A percentile compares a stretch with the other conserved stretches of the same genome.
phyloP scores from a whole-genome alignment of 2,888 invertebrate genomes.

The Nowickia ferox region DNA sequence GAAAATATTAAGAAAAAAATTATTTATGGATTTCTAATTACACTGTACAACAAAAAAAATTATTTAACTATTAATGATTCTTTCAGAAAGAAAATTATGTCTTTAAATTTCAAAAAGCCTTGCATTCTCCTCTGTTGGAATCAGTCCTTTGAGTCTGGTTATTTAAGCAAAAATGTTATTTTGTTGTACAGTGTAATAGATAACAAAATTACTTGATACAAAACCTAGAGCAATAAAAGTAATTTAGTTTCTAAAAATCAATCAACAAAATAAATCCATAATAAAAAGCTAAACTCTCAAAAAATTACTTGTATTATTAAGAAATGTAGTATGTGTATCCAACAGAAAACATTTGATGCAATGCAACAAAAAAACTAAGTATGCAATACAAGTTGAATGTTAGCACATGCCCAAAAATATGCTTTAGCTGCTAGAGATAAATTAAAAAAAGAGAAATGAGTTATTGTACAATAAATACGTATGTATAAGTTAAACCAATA shows the following conservation, averaged over 20 bases:
- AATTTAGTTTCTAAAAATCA: constrained; percentile 34
- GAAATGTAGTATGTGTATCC: neutral
- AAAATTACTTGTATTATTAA: constrained; percentile 1
- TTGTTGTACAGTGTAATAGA: too few species aligned
- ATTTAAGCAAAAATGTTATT: too few species aligned
- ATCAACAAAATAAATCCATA: constrained; percentile 53
- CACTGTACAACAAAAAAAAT: too few species aligned
- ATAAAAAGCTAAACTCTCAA: neutral
- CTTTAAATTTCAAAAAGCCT: too few species aligned
- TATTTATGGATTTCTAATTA: neutral
- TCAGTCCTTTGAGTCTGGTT: too few species aligned
- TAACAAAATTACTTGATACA: neutral
- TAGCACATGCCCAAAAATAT: neutral
- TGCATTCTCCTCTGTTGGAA: too few species aligned
- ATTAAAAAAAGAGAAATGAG: neutral
- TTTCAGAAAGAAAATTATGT: too few species aligned
- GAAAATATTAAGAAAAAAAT: neutral
- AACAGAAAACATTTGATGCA: neutral
- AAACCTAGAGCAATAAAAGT: neutral
- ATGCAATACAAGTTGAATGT: neutral
- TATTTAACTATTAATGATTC: too few species aligned
- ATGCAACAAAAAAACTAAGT: neutral
- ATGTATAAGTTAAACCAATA: neutral
- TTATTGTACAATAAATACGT: neutral
- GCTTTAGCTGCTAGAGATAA: neutral